phyloP scores from a whole-genome alignment of 2,888 invertebrate species.

The Lithodes maja region DNA sequence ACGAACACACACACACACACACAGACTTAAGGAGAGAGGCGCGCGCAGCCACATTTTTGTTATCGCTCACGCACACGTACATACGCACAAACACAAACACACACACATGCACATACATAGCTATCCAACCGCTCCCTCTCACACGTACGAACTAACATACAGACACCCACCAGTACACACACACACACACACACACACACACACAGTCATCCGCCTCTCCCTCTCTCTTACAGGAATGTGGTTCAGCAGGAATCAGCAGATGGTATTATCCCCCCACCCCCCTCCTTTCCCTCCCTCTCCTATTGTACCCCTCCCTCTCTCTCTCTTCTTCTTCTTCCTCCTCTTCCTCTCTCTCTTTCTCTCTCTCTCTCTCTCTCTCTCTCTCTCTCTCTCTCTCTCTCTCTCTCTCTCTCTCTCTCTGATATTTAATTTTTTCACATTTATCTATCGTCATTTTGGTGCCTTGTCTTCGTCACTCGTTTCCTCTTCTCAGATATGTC shows the following conservation, averaged over 20 bases:
- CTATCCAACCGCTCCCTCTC: constrained; percentile 46
- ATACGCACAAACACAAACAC: constrained; percentile 9
- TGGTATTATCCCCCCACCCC: constrained; percentile 24
- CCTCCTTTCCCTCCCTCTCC: neutral
- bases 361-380: neutral
- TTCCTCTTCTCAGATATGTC: neutral
- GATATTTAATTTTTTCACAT: neutral
- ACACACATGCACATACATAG: constrained; percentile 24
- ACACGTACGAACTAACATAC: constrained; percentile 39
- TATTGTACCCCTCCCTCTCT: neutral
- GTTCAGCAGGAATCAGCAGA: constrained; percentile 31
- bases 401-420: neutral
- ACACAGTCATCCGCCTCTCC: constrained; percentile 25
- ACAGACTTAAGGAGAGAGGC: too few species aligned
- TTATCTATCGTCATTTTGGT: neutral
- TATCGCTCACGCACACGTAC: constrained; percentile 6
- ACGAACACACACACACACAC: neutral
- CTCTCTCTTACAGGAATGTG: constrained; percentile 32
- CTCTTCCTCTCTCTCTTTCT: neutral
- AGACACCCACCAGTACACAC: constrained; percentile 39
- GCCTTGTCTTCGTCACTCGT: neutral
- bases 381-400: neutral
- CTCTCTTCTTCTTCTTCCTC: neutral
- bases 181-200: constrained; percentile 48
- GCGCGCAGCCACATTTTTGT: neutral